Percentiles rank a stretch among this genome's conserved stretches.
These are phyloP conservation scores for Pleuronectes platessa DNA, from an alignment of 2,113 vertebrate species.

Conservation along the genomic window DNA sequence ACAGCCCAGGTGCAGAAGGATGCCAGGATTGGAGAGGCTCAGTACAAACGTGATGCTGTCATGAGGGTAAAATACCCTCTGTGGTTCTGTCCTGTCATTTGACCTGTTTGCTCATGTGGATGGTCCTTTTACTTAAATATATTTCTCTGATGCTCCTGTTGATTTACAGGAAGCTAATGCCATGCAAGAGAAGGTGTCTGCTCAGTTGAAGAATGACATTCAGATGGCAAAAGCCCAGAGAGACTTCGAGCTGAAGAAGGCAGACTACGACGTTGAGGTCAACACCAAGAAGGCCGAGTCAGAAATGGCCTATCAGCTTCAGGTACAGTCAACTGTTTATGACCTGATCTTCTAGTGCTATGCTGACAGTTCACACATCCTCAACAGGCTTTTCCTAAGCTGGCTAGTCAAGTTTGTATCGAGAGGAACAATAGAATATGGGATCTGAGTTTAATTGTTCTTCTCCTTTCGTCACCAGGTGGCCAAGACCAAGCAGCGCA, in stretches of 20 bases:
- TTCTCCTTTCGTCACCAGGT: conserved; percentile 77
- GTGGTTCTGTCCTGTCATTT: background rate
- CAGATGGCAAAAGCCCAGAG: conserved; percentile 95
- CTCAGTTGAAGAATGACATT: conserved; percentile 91
- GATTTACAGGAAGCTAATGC: conserved; percentile 87
- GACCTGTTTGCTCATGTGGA: no score
- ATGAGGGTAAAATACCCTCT: conserved; percentile 80
- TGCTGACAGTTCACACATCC: background rate
- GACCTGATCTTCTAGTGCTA: background rate
- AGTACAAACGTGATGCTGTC: conserved; percentile 91
- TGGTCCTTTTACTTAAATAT: background rate
- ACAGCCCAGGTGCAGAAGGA: conserved; percentile 94
- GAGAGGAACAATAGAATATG: background rate
- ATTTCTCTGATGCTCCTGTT: conserved; percentile 5
- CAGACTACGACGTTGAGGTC: conserved; percentile 88
- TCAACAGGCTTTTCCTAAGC: background rate
- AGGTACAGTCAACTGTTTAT: conserved; percentile 78
- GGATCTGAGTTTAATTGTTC: background rate
- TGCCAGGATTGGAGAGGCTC: conserved; percentile 91
- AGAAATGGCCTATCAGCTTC: conserved; percentile 93
- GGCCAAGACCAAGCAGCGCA: conserved; percentile 94
- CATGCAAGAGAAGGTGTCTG: conserved; percentile 91
- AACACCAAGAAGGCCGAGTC: conserved; percentile 92
- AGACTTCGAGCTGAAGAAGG: conserved; percentile 93
- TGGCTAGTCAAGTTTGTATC: background rate